Evolutionary conservation across 2,113 vertebrate species (phyloP), one percentile per base, ranked within the genome.

Genomic region (Daboia siamensis): DNA sequence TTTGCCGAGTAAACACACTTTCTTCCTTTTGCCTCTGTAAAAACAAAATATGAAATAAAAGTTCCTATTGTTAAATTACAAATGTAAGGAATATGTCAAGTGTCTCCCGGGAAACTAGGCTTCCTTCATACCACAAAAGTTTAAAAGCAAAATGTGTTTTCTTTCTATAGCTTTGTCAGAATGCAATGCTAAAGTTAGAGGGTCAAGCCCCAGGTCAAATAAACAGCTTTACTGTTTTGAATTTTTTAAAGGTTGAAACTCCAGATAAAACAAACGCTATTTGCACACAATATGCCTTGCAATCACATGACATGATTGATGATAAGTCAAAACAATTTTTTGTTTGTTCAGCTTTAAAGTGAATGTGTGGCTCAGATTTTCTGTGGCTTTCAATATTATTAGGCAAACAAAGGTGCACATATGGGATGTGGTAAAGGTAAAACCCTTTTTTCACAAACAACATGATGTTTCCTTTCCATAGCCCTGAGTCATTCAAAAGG

Each of bases 311-410:
- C 96, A 96, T 97, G 97, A 98, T 96, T 98, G 97, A 98, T 97
- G 98, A 97, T 98, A 97, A 97, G 96, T 98, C 97, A 97, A 98
- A 98, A 98, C 97, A 97, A 93, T 95, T 95, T 97, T 93, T 94
- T 97, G 97, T 98, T 98, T 97, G 96, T 97, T 97, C 97, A 98
- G 97, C 97, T 98, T 97, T 98, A 96, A 97, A 97, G 96, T 96
- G 94, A 97, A 96, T 91, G 95, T 96, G 96, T 94, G 93, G 94
- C 90, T 98, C 96, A 95, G 97, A 94, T 97, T 96, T 95, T 96
- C 96, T 95, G 95, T 0, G 96, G 96, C 93, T 97, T 97, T 97
- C 93, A 97, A 95, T 95, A 95, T 95, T 97, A 96, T 97, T 97
- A 98, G 97, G 97, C 97, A 97, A 98, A 97, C 96, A 98, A 93